Evolutionary conservation across 2,888 invertebrate species (phyloP).

Genomic region (Pemphredon lugubris): DNA sequence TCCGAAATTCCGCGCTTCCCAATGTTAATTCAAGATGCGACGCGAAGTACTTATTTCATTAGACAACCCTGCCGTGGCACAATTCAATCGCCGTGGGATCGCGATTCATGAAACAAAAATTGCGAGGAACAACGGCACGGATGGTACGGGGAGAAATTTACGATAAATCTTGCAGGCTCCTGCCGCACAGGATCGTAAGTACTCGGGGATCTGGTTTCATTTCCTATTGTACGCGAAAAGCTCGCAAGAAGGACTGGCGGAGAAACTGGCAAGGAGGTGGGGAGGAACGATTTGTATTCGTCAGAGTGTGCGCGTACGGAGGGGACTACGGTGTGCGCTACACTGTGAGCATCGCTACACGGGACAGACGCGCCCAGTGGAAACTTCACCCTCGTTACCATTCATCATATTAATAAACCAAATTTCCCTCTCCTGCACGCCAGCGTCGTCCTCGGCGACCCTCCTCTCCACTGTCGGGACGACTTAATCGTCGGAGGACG

Average conservation of each 20-base stretch:
- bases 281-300: conserved; percentile 68
- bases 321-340: conserved; percentile 44
- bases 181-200: conserved; percentile 47
- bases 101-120: conserved; percentile 24
- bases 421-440: conserved; percentile 34
- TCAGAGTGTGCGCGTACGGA: conserved; percentile 58
- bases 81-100: conserved; percentile 35
- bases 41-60: too few species aligned
- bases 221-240: conserved; percentile 54
- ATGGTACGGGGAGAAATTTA: conserved; percentile 29
- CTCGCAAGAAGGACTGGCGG: conserved; percentile 61
- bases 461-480: conserved; percentile 2
- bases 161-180: conserved; percentile 58
- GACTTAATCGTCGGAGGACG: conserved; percentile 3
- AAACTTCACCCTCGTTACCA: conserved; percentile 65
- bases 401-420: conserved; percentile 71
- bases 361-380: conserved; percentile 36
- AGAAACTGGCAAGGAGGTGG: conserved; percentile 57
- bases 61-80: background rate
- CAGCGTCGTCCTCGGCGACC: conserved; percentile 7
- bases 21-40: background rate
- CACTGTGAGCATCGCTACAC: conserved; percentile 56
- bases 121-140: conserved; percentile 8
- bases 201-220: conserved; percentile 56
- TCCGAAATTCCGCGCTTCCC: background rate